Evolutionary conservation across 2,888 invertebrate species (phyloP).

Genomic region (Villa cingulata): DNA sequence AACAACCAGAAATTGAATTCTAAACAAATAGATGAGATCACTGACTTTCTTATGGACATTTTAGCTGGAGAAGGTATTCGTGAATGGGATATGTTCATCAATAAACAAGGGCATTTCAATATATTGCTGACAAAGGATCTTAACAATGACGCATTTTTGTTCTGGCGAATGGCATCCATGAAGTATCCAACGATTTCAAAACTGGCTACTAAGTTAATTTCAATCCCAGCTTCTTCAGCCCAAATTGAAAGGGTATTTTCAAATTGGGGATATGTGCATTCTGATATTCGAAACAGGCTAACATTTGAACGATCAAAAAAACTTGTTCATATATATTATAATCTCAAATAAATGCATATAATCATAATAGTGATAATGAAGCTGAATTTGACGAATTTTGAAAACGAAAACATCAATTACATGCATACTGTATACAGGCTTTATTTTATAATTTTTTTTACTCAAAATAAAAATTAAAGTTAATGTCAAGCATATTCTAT

Average conservation of each 20-base stretch:
- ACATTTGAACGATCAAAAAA: no score
- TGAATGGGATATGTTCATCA: no score
- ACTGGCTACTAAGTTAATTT: slow-evolving; percentile 7
- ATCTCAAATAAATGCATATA: no score
- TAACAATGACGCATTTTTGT: slow-evolving; percentile 1
- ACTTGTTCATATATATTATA: no score
- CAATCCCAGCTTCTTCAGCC: slow-evolving; percentile 5
- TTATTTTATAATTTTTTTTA: no score
- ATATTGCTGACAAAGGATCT: slow-evolving; percentile 1
- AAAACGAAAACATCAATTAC: no score
- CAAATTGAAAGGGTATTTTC: slow-evolving; percentile 3
- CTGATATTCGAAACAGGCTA: background rate
- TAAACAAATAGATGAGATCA: background rate
- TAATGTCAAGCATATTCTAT: no score
- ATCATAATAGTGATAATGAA: no score
- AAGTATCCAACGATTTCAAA: slow-evolving; percentile 13
- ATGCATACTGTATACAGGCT: no score
- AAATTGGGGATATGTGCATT: slow-evolving; percentile 2
- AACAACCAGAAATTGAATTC: background rate
- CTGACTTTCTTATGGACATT: slow-evolving; percentile 7
- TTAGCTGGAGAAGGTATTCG: slow-evolving; percentile 5
- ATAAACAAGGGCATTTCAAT: no score
- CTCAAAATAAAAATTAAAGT: no score
- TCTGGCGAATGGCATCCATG: slow-evolving; percentile 4
- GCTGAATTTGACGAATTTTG: no score